phyloP scores from a whole-genome alignment of 2,888 invertebrate species.

The Eupithecia vulgata region DNA sequence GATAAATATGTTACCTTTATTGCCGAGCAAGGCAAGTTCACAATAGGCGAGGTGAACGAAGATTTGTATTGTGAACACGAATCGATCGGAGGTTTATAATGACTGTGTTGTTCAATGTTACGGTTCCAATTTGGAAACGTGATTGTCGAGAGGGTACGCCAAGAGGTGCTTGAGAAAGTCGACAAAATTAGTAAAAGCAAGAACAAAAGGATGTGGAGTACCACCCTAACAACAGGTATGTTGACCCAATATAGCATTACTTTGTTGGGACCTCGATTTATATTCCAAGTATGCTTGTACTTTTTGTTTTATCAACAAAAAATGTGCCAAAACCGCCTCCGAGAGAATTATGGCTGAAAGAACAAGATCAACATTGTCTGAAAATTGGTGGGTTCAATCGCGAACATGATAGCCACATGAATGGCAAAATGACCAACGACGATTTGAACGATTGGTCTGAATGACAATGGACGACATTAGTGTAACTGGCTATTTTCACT shows the following conservation, averaged over 20 bases:
- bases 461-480: slow-evolving; percentile 4
- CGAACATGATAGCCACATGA: background rate
- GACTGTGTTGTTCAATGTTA: slow-evolving; percentile 31
- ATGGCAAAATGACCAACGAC: background rate
- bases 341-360: background rate
- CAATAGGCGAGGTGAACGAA: slow-evolving; percentile 33
- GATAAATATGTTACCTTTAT: slow-evolving; percentile 38
- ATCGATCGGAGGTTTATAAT: slow-evolving; percentile 24
- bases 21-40: slow-evolving; percentile 32
- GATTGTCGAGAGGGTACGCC: slow-evolving; percentile 16
- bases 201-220: slow-evolving; percentile 21
- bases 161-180: slow-evolving; percentile 24
- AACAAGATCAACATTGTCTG: background rate
- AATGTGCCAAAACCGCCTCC: background rate
- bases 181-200: slow-evolving; percentile 12
- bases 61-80: slow-evolving; percentile 30
- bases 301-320: background rate
- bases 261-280: background rate
- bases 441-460: background rate
- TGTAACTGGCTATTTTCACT: background rate
- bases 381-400: background rate
- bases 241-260: slow-evolving; percentile 6
- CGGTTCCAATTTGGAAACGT: slow-evolving; percentile 26
- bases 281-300: slow-evolving; percentile 2
- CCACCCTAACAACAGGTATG: slow-evolving; percentile 1